phyloP scores from a whole-genome alignment of 2,797 vertebrate species.

The Cheracebus regulus region DNA sequence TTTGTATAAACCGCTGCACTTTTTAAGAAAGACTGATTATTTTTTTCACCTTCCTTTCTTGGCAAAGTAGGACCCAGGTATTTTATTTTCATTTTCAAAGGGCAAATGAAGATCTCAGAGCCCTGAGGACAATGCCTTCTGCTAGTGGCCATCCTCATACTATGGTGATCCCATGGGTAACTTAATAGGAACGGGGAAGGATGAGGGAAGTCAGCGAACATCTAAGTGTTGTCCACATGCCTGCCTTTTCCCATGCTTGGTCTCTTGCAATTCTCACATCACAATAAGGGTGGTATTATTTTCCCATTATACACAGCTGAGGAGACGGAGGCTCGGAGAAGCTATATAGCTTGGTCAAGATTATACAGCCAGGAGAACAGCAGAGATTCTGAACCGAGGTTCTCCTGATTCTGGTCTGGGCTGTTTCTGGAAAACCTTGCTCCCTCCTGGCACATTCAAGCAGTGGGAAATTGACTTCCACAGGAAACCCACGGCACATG shows the following conservation, averaged over 20 bases:
- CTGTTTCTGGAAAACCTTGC: not conserved
- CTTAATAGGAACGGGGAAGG: not conserved
- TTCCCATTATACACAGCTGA: not conserved
- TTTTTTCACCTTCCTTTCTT: not conserved
- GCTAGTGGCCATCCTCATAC: not conserved
- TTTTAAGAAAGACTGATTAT: not conserved
- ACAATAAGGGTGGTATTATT: not conserved
- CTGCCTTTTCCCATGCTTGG: not conserved
- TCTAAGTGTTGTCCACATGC: not conserved
- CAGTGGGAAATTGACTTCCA: not conserved
- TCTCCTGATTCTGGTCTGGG: no score
- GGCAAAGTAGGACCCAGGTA: not conserved
- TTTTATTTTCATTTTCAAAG: conserved; percentile 12
- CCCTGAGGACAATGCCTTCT: not conserved
- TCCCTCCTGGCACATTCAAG: not conserved
- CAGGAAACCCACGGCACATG: not conserved
- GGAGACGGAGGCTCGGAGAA: not conserved
- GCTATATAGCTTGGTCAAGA: not conserved
- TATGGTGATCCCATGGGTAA: not conserved
- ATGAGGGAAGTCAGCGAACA: not conserved
- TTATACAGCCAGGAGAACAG: not conserved
- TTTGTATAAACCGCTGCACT: not conserved
- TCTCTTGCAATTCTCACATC: not conserved
- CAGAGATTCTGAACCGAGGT: not conserved
- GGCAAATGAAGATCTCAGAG: not conserved